Conservation (phyloP, 2,797 vertebrate genomes). For the Nyctalus aviator region DNA sequence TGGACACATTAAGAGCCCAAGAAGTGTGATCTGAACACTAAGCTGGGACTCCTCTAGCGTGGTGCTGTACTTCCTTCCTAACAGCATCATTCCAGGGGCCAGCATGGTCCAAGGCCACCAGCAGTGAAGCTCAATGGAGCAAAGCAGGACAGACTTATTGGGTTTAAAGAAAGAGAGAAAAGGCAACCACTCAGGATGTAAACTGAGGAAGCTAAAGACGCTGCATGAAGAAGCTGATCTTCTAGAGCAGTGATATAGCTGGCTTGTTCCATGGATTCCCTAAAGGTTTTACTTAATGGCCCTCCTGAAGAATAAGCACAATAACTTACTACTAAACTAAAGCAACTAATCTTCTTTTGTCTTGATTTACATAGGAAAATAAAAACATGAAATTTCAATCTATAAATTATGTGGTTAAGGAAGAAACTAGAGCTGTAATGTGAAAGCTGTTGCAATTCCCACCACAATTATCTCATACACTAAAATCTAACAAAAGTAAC, state of each 20-base stretch:
- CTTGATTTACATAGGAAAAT: neutral
- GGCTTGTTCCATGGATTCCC: neutral
- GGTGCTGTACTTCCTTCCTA: neutral
- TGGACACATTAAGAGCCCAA: neutral
- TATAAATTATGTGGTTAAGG: neutral
- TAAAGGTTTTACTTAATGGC: neutral
- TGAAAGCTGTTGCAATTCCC: neutral
- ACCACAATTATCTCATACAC: accelerated
- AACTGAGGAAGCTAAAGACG: neutral
- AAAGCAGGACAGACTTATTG: neutral
- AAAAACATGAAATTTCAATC: neutral
- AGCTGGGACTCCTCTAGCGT: neutral
- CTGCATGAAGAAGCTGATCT: neutral
- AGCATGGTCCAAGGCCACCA: neutral
- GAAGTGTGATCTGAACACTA: neutral
- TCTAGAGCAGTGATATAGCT: neutral
- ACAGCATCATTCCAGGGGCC: accelerated
- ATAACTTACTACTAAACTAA: neutral
- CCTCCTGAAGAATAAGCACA: neutral
- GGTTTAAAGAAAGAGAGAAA: neutral
- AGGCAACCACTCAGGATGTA: neutral
- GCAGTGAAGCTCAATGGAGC: neutral
- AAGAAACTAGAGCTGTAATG: neutral
- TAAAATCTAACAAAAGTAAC: neutral
- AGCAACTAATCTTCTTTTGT: neutral